Base-by-base conservation (phyloP, 2,797 vertebrate species). In the Petrocephalus sullivani region DNA sequence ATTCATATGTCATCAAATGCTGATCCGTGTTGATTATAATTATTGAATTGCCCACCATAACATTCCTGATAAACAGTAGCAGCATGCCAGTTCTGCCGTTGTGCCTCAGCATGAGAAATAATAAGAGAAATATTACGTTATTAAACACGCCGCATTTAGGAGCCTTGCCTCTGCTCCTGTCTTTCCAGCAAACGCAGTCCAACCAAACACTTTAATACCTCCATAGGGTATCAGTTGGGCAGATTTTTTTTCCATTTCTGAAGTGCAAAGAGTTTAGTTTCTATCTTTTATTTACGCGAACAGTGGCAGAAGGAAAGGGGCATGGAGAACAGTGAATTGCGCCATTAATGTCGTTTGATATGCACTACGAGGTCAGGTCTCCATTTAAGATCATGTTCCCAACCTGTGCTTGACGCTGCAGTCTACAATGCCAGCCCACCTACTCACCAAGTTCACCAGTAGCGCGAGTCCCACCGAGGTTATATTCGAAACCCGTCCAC, bases 231-330 rank as follows among this genome's bases (percentile, higher is more conserved):
- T 53, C 49, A 28, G 12, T 56, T 54, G 21, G 49, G 23, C 82
- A 54, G 82, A 85, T 54, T 28, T 78, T 46, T 78, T 46, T 51
- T 51, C 19, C 23, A 5, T 56, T 85, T 85, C 82, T 56, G 49
- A 53, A 54, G 82, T 85, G 82, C 56, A 85, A 56, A 56, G 82
- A 60, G 53, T 37, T 86, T 57, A 58, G 84, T 57, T 33, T 60
- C 28, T 86, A 57, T 86, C 14, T 57, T 86, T 86, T 57, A 86
- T 86, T 86, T 86, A 86, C 82, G 58, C 28, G 28, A 58, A 37
- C 28, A 28, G 53, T 41, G 21, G 49, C 84, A 58, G 16, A 57
- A 86, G 28, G 41, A 16, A 86, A 58, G 84, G 49, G 84, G 53
- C 84, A 86, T 19, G 56, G 23, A 37, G 84, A 58, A 60, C 84